phyloP scores from a whole-genome alignment of 2,113 vertebrate species.

The Rhabdornis inornatus region DNA sequence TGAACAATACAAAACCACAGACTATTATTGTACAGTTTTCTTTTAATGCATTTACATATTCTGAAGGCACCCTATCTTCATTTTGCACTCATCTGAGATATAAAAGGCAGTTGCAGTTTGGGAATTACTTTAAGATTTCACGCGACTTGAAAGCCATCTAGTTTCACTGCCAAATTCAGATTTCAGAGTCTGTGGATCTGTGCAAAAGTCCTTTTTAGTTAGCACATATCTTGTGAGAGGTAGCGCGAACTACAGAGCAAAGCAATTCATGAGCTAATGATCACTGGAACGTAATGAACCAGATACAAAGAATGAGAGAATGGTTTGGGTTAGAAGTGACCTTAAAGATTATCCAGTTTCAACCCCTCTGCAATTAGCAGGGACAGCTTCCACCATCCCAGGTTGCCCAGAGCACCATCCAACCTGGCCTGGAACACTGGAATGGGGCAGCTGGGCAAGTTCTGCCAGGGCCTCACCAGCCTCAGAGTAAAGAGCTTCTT shows the following conservation, averaged over 20 bases:
- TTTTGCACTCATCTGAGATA: not conserved
- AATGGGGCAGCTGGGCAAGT: not conserved
- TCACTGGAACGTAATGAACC: not conserved
- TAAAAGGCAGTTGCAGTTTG: not conserved
- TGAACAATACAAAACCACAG: accelerated
- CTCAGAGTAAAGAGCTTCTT: not conserved
- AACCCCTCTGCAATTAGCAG: not conserved
- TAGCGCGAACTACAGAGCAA: not conserved
- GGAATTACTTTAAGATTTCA: not conserved
- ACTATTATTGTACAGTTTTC: not conserved
- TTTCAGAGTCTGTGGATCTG: not conserved
- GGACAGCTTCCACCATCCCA: not conserved
- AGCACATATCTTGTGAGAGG: not conserved
- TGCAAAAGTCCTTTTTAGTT: not conserved
- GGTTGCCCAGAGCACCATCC: not conserved
- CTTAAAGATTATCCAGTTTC: not conserved
- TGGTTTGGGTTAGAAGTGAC: not conserved
- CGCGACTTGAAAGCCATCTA: not conserved
- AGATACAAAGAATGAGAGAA: not conserved
- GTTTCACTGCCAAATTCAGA: not conserved
- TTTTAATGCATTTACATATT: not conserved
- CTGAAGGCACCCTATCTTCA: not conserved
- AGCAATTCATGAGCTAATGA: accelerated
- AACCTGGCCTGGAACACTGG: not conserved
- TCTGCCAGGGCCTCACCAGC: not conserved